Base-by-base conservation (phyloP, 2,113 vertebrate genomes). In the Proterorhinus semilunaris region DNA sequence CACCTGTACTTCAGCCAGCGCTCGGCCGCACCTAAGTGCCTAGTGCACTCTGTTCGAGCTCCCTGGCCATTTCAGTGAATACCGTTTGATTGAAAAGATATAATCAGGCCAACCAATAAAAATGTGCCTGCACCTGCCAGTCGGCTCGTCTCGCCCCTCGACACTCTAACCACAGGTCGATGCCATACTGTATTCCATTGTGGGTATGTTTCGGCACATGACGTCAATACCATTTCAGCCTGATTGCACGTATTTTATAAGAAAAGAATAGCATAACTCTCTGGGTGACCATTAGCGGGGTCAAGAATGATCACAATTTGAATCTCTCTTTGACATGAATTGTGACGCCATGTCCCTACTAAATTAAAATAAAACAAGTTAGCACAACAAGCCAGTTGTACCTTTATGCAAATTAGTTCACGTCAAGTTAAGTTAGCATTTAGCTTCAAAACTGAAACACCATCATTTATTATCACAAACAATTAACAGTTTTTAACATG, bases 51-150 rank as follows among this genome's bases (percentile, higher is more conserved):
- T 47, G 43, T 21, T 6, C 52, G 8, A 12, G 53, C 57, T 61
- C 47, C 42, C 12, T 44, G 42, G 17, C 43, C 3, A 61, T 46
- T 21, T 65, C 54, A 55, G 45, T 81, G 73, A 87, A 83, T 74
- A 43, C 16, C 12, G 9, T 80, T 65, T 80, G 75, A 85, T 80
- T 82, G 83, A 79, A 82, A 55, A 51, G 54, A 70, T 64, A 44
- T 64, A 71, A 84, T 82, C 75, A 81, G 62, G 9, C 17, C 53
- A 10, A 10, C 8, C 49, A 43, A 50, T 71, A 15, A 71, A 65
- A 61, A n/a, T 12, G 55, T 74, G 77, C 75, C 78, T 79, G 49
- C 57, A 62, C 74, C 68, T 71, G 62, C 52, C 59, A 21, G 58
- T 73, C 66, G 36, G 55, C 42, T 15, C 21, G 21, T 21, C 57